phyloP scores from a whole-genome alignment of 64 coral and sea anemone genomes.

The Pocillopora verrucosa region DNA sequence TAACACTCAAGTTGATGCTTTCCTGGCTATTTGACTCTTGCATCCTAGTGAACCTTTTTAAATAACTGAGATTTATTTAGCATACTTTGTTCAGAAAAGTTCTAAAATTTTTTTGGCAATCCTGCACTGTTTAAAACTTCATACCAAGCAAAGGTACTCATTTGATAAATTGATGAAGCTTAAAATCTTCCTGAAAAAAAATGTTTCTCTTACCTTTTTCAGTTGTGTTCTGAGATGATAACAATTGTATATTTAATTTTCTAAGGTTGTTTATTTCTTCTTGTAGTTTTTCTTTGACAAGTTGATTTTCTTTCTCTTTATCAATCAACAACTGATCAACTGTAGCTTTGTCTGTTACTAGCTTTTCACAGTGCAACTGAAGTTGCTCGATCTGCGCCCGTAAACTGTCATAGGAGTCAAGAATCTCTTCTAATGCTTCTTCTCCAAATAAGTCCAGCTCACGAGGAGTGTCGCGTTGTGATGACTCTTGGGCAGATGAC shows the following conservation, averaged over 20 bases:
- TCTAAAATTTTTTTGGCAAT: too few species aligned
- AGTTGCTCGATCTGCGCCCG: slow-evolving; percentile 78
- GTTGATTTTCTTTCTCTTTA: slow-evolving; percentile 72
- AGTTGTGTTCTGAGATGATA: slow-evolving; percentile 39
- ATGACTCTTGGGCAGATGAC: neutral
- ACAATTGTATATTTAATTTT: slow-evolving; percentile 74
- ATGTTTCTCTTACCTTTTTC: slow-evolving; percentile 6
- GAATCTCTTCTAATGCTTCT: slow-evolving; percentile 82
- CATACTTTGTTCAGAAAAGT: too few species aligned
- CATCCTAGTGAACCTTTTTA: too few species aligned
- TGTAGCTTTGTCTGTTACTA: slow-evolving; percentile 59
- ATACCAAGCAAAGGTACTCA: too few species aligned
- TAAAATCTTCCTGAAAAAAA: too few species aligned
- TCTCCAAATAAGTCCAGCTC: slow-evolving; percentile 88
- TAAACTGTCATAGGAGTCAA: slow-evolving; percentile 78
- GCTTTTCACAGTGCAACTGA: slow-evolving; percentile 82
- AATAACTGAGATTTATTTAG: too few species aligned
- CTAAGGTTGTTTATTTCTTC: slow-evolving; percentile 68
- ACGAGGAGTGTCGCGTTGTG: slow-evolving; percentile 51
- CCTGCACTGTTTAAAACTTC: too few species aligned
- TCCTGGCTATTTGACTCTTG: too few species aligned
- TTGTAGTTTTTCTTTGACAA: slow-evolving; percentile 39
- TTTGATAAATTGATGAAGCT: too few species aligned
- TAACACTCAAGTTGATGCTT: too few species aligned
- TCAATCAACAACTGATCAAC: slow-evolving; percentile 75